These are phyloP conservation scores for Drosophila differens DNA, from an alignment of 2,888 invertebrate species.

Conservation along the genomic window DNA sequence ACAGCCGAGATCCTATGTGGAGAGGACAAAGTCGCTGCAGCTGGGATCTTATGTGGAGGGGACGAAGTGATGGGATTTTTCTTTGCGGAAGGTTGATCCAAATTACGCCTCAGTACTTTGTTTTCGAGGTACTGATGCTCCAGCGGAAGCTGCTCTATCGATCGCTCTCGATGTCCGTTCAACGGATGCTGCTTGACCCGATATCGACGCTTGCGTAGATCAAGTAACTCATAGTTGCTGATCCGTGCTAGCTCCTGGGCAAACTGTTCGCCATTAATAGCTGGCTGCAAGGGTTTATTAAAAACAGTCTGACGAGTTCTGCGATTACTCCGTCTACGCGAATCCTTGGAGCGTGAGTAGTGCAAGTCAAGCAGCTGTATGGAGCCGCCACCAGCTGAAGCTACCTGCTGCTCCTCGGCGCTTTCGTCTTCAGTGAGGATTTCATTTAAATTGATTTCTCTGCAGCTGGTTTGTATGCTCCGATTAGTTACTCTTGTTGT, in stretches of 20 bases:
- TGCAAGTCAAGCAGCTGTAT: constrained; percentile 59
- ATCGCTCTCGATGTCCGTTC: constrained; percentile 42
- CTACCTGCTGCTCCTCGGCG: constrained; percentile 39
- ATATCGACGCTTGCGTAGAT: constrained; percentile 79
- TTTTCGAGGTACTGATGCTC: constrained; percentile 66
- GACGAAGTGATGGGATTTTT: background rate
- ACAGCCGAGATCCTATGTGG: background rate
- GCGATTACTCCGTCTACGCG: background rate
- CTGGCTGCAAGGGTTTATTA: constrained; percentile 69
- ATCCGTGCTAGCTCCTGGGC: constrained; percentile 76
- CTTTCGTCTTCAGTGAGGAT: constrained; percentile 72
- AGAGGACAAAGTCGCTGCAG: background rate
- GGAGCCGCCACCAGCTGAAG: constrained; percentile 24
- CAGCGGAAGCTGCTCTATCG: constrained; percentile 44
- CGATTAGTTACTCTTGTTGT: constrained; percentile 20
- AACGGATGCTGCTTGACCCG: constrained; percentile 47
- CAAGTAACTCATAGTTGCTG: constrained; percentile 81
- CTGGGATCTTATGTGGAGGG: background rate
- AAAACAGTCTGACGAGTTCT: constrained; percentile 34
- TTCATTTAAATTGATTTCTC: constrained; percentile 2
- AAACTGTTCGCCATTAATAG: constrained; percentile 81
- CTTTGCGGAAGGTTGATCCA: constrained; percentile 22
- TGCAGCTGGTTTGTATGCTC: constrained; percentile 47
- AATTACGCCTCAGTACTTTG: constrained; percentile 63
- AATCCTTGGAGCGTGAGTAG: constrained; percentile 33